Evolutionary conservation across 2,113 vertebrate genomes (phyloP).

Genomic region (Cinclus cinclus): DNA sequence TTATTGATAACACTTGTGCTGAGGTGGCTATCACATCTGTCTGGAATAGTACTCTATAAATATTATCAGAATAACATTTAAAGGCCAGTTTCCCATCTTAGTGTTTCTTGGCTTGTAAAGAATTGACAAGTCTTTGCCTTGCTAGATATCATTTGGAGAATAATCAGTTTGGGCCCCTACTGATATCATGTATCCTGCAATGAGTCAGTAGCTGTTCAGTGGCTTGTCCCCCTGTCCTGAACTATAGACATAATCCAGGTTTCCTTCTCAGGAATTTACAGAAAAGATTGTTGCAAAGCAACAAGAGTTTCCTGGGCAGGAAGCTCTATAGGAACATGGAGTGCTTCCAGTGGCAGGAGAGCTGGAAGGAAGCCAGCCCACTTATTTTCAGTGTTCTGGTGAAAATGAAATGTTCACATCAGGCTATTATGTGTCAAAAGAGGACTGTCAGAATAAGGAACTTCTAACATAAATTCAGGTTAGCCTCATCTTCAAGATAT

Average conservation of each 20-base stretch:
- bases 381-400: not conserved
- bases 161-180: not conserved
- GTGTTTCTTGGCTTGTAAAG: slow-evolving; percentile 18
- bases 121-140: not conserved
- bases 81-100: not conserved
- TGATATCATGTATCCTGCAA: not conserved
- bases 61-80: not conserved
- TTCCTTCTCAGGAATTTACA: not conserved
- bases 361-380: not conserved
- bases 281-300: not conserved
- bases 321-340: not conserved
- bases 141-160: not conserved
- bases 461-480: not conserved
- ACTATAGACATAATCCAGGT: not conserved
- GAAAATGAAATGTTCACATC: not conserved
- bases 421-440: not conserved
- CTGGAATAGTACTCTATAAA: not conserved
- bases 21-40: not conserved
- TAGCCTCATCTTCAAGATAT: not conserved
- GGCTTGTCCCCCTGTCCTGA: not conserved
- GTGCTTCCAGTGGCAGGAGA: not conserved
- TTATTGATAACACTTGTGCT: not conserved
- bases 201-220: not conserved
- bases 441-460: not conserved
- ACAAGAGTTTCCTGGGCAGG: not conserved